Evolutionary conservation across 2,797 vertebrate species (phyloP).

Genomic region (Micropoecilia bifurca): DNA sequence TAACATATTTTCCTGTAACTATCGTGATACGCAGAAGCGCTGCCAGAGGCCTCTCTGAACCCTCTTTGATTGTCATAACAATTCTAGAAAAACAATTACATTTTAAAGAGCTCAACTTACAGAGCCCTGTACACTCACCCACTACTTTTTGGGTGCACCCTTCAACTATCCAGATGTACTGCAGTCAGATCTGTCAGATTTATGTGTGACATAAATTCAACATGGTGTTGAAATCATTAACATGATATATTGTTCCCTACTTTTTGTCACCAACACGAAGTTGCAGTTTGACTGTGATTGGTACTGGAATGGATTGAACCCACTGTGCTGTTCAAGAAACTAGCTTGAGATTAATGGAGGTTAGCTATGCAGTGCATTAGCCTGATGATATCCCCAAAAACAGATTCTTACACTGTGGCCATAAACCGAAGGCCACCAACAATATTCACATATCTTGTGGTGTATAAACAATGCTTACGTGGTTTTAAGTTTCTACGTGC

Average conservation of each 20-base stretch:
- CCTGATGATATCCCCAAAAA: background rate
- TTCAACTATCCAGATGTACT: background rate
- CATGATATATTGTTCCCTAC: background rate
- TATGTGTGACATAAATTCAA: background rate
- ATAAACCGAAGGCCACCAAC: background rate
- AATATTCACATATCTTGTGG: background rate
- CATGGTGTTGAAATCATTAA: background rate
- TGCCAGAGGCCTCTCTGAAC: conserved; percentile 37
- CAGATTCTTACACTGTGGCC: background rate
- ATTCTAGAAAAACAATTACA: conserved; percentile 60
- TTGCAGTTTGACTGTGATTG: background rate
- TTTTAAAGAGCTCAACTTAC: conserved; percentile 49
- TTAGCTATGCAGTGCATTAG: background rate
- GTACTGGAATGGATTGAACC: background rate
- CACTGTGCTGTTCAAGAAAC: background rate
- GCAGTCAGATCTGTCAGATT: background rate
- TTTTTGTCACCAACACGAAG: background rate
- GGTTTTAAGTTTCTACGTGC: background rate
- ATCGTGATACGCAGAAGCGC: conserved; percentile 26
- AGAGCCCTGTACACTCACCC: conserved; percentile 16
- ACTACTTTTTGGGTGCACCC: background rate
- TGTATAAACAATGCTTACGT: background rate
- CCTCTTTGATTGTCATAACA: conserved; percentile 34
- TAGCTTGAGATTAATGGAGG: background rate
- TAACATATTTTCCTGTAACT: conserved; percentile 48